A percentile compares a stretch with the other conserved stretches of the same genome.
Conservation (phyloP, 1,140 invertebrate species). For the Ips typographus region DNA sequence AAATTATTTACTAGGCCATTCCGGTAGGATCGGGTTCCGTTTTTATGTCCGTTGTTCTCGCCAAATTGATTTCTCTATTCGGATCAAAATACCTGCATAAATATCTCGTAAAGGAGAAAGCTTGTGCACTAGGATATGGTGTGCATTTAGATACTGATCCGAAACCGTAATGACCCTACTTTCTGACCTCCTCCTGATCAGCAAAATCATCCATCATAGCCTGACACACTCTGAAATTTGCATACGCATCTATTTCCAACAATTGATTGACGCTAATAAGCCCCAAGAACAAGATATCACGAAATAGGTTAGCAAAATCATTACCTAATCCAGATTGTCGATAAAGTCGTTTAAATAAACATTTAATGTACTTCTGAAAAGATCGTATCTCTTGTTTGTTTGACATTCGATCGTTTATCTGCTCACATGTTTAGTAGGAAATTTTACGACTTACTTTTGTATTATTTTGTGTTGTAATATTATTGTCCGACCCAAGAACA, state of each 20-base stretch:
- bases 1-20: conserved; percentile 32
- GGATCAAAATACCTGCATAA: conserved; percentile 27
- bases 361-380: conserved; percentile 33
- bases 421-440: conserved; percentile 24
- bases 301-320: conserved; percentile 31
- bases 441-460: conserved; percentile 26
- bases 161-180: too few species aligned
- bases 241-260: too few species aligned
- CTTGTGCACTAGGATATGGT: not conserved
- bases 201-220: not conserved
- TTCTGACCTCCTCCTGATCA: not conserved
- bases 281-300: not conserved
- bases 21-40: conserved; percentile 22
- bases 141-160: too few species aligned
- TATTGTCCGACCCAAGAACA: not conserved
- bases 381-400: conserved; percentile 30
- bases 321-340: conserved; percentile 29
- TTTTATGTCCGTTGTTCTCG: conserved; percentile 28
- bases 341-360: conserved; percentile 35
- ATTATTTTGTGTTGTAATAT: conserved; percentile 19
- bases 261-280: conserved; percentile 21
- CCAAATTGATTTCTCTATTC: conserved; percentile 32
- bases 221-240: too few species aligned
- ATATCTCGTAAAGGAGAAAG: conserved; percentile 1
- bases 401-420: conserved; percentile 34